phyloP scores from a whole-genome alignment of 2,888 invertebrate genomes.

The Drosophila atripex region DNA sequence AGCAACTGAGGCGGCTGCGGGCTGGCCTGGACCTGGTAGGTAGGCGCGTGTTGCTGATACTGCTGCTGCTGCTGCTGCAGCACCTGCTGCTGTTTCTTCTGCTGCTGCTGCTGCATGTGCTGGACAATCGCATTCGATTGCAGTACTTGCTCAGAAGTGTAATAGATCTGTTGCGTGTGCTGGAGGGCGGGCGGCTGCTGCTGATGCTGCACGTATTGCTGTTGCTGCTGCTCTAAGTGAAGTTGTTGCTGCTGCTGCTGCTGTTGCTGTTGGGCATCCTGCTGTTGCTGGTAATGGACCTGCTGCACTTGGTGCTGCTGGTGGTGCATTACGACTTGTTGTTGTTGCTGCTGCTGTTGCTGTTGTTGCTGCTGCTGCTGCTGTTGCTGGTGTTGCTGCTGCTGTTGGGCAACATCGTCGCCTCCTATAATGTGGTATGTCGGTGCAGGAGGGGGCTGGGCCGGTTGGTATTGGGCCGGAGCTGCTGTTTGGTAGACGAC shows the following conservation, averaged over 20 bases:
- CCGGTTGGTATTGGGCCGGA: slow-evolving; percentile 73
- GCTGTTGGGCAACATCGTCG: slow-evolving; percentile 68
- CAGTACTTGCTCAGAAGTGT: slow-evolving; percentile 79
- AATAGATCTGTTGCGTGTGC: slow-evolving; percentile 78
- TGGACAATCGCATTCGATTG: slow-evolving; percentile 79
- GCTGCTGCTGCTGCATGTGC: slow-evolving; percentile 60
- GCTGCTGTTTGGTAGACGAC: slow-evolving; percentile 83
- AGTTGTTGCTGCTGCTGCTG: slow-evolving; percentile 74
- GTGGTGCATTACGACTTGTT: slow-evolving; percentile 49
- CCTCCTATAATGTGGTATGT: slow-evolving; percentile 72
- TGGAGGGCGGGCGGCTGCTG: slow-evolving; percentile 69
- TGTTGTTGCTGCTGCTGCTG: slow-evolving; percentile 76
- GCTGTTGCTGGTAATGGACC: slow-evolving; percentile 54
- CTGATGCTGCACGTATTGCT: slow-evolving; percentile 70
- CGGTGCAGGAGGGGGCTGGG: slow-evolving; percentile 68
- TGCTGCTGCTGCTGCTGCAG: slow-evolving; percentile 49
- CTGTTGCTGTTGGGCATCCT: slow-evolving; percentile 51
- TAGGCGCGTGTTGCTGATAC: slow-evolving; percentile 62
- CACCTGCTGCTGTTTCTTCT: slow-evolving; percentile 56
- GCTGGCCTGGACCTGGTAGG: slow-evolving; percentile 69
- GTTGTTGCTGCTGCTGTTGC: slow-evolving; percentile 64
- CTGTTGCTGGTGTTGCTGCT: slow-evolving; percentile 74
- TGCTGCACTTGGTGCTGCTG: slow-evolving; percentile 64
- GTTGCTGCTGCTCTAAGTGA: slow-evolving; percentile 66
- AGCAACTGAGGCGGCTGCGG: slow-evolving; percentile 71